Evolutionary conservation across 2,113 vertebrate genomes (phyloP).

Genomic region (Melanerpes aurifrons): DNA sequence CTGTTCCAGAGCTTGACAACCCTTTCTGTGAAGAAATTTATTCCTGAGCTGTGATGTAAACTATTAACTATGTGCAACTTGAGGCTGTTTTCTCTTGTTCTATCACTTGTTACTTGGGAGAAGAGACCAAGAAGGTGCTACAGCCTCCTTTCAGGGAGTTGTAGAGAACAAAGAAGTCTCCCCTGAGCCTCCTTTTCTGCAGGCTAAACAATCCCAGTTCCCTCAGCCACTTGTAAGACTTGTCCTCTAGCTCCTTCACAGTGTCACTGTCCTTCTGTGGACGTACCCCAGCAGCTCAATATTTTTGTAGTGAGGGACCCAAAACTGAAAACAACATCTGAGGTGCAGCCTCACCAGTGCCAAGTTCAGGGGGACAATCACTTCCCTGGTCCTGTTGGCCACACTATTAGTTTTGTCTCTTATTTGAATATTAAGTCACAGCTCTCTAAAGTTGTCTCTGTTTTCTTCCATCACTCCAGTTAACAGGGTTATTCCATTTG

Average conservation of each 20-base stretch:
- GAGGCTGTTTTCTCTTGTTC: too few species aligned
- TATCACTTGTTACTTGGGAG: too few species aligned
- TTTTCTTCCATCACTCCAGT: slow-evolving; percentile 67
- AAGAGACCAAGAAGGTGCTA: too few species aligned
- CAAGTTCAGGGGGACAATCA: neutral
- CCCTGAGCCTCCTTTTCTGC: too few species aligned
- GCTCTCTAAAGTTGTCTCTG: neutral
- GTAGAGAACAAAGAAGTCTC: too few species aligned
- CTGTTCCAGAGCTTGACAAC: neutral
- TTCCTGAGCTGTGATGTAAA: neutral
- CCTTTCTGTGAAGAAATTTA: neutral
- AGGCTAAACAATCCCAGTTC: too few species aligned
- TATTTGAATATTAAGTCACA: neutral
- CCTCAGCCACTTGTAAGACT: too few species aligned
- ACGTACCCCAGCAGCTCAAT: too few species aligned
- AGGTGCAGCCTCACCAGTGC: neutral
- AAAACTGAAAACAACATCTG: too few species aligned
- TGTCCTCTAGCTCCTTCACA: too few species aligned
- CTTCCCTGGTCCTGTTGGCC: neutral
- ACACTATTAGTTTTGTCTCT: neutral
- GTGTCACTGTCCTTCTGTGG: too few species aligned
- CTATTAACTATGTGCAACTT: neutral
- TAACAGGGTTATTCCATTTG: slow-evolving; percentile 95
- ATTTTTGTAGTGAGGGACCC: neutral
- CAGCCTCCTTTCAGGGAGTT: too few species aligned